phyloP scores from a whole-genome alignment of 2,888 invertebrate species.

The Drosophila pseudotakahashii region DNA sequence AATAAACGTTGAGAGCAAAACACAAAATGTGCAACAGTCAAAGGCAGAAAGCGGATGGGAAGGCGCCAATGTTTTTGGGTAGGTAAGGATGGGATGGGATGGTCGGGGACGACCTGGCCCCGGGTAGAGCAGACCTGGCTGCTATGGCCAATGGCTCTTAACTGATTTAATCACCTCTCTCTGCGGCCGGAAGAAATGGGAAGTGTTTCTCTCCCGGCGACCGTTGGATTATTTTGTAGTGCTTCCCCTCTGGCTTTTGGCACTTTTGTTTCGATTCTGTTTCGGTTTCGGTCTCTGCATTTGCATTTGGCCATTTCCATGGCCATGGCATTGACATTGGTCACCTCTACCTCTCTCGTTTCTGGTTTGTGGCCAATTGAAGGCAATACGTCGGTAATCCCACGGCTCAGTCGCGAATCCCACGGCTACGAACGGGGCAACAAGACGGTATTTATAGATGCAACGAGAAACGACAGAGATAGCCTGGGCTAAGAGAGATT shows the following conservation, averaged over 20 bases:
- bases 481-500: conserved; percentile 17
- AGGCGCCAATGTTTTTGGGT: conserved; percentile 18
- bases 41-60: conserved; percentile 26
- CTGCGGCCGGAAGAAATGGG: conserved; percentile 31
- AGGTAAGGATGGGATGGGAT: neutral
- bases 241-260: conserved; percentile 46
- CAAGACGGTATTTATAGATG: conserved; percentile 37
- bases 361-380: conserved; percentile 21
- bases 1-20: conserved; percentile 66
- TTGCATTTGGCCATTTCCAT: conserved; percentile 34
- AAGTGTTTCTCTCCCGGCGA: conserved; percentile 43
- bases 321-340: conserved; percentile 51
- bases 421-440: conserved; percentile 24
- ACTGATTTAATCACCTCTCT: conserved; percentile 57
- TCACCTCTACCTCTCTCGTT: conserved; percentile 19
- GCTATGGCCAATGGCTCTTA: conserved; percentile 57
- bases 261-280: conserved; percentile 36
- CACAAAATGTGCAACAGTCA: conserved; percentile 48
- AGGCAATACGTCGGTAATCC: conserved; percentile 35
- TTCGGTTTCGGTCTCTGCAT: conserved; percentile 35
- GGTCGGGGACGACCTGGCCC: conserved; percentile 2
- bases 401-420: conserved; percentile 29
- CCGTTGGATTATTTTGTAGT: conserved; percentile 66
- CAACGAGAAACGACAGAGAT: conserved; percentile 13
- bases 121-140: conserved; percentile 15